Base-by-base conservation (phyloP, 1,140 invertebrate species). In the Ladona fulva region DNA sequence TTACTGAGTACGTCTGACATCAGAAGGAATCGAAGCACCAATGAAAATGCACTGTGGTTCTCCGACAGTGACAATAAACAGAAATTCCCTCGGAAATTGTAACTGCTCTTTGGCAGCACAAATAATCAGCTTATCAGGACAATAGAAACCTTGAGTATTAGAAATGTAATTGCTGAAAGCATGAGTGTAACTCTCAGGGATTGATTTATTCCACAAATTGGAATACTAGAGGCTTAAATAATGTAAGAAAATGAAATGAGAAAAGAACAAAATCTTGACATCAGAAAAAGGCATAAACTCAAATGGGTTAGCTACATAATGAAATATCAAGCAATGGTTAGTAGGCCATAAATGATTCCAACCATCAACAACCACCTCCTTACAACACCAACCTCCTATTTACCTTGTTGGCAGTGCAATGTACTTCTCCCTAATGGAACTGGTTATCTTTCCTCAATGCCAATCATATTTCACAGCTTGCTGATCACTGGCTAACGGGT, bases 211-310 rank as follows among this genome's bases (percentile, higher is more conserved):
- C 14, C 14, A 66, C 14, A 66, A 66, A 19, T 66, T 22, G 52
- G 52, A 66, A 66, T 66, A 22, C 52, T 66, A 19, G 52, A 66
- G 52, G 52, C 52, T 66, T 19, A 16, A 19, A 66, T 22, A 66
- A 66, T 66, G 52, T 66, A 66, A 66, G 52, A 66, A 66, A 66
- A 66, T 66, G 52, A 66, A 66, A 66, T 66, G 52, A 37, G 52
- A 66, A 66, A 66, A 66, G 52, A 66, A 66, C 52, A 66, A 66
- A 66, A 66, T 19, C 14, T 66, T 66, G 52, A 66, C 52, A 66
- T 19, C n/a, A 22, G 52, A 66, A 37, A 19, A 66, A 66, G 52
- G 52, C 52, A 19, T 66, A 66, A 66, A 66, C 29, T 66, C 52
- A 66, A 37, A 37, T 66, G n/a, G 52, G 52, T 66, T 66, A 66